These are phyloP conservation scores for Atta cephalotes DNA, from an alignment of 1,140 invertebrate species.

Conservation along the genomic window DNA sequence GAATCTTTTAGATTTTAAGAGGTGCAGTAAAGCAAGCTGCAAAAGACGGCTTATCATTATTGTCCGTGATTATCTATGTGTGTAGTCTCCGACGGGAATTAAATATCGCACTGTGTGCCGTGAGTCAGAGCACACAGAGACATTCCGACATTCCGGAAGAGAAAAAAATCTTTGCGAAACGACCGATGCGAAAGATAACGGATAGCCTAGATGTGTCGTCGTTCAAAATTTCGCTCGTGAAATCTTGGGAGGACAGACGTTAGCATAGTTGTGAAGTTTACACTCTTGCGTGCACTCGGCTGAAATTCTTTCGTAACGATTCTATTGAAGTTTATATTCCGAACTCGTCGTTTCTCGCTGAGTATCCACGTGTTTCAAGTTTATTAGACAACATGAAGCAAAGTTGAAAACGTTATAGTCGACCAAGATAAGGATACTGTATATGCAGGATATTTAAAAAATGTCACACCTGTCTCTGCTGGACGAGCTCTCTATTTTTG, in stretches of 20 bases:
- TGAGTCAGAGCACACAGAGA: conserved; percentile 53
- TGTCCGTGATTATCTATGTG: conserved; percentile 34
- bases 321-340: conserved; percentile 34
- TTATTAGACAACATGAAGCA: conserved; percentile 34
- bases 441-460: not conserved
- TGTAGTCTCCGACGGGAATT: conserved; percentile 20
- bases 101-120: conserved; percentile 40
- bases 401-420: conserved; percentile 18
- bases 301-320: conserved; percentile 50
- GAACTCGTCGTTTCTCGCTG: conserved; percentile 1
- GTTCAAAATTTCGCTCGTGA: conserved; percentile 40
- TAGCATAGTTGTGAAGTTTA: conserved; percentile 26
- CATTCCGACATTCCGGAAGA: conserved; percentile 30
- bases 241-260: conserved; percentile 41
- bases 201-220: conserved; percentile 46
- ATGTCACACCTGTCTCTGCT: not conserved
- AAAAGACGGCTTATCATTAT: conserved; percentile 28
- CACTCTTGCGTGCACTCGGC: conserved; percentile 40
- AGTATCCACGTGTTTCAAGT: conserved; percentile 11
- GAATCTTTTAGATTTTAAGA: not conserved
- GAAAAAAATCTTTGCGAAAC: conserved; percentile 42
- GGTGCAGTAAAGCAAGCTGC: conserved; percentile 24
- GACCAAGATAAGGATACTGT: not conserved
- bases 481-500: not conserved
- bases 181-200: conserved; percentile 55